Evolutionary conservation across 2,113 vertebrate species (phyloP).

Genomic region (Hucho hucho): DNA sequence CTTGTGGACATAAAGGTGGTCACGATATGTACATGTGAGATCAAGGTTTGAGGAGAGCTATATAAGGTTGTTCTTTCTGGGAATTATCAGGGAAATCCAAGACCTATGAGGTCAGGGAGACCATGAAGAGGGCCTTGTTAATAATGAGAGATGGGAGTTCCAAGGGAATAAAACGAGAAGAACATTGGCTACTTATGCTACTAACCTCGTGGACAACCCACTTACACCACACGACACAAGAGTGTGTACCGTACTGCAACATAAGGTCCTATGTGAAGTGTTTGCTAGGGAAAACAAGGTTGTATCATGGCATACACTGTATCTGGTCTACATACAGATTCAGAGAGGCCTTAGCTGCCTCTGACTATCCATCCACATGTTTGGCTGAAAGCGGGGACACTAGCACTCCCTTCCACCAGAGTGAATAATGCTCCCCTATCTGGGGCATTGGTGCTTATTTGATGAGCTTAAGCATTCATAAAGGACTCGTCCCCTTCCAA

Average conservation of each 20-base stretch:
- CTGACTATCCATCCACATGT: conserved; percentile 38
- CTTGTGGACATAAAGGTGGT: no score
- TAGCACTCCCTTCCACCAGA: conserved; percentile 29
- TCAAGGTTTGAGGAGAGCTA: no score
- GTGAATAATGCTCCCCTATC: conserved; percentile 49
- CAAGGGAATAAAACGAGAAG: background rate
- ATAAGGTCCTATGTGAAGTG: background rate
- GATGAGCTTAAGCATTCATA: conserved; percentile 70
- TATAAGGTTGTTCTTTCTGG: conserved; percentile 4
- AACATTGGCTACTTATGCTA: background rate
- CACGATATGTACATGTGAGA: no score
- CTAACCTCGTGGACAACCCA: background rate
- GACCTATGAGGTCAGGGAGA: background rate
- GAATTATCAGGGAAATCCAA: conserved; percentile 15
- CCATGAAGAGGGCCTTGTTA: background rate
- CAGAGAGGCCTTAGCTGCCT: conserved; percentile 9
- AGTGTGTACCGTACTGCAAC: background rate
- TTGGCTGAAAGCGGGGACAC: conserved; percentile 35
- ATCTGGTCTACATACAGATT: background rate
- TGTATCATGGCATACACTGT: background rate
- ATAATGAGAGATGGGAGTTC: background rate
- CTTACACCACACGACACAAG: background rate
- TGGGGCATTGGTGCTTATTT: conserved; percentile 57
- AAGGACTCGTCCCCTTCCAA: conserved; percentile 60
- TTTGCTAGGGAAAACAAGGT: background rate